Conservation (phyloP, 2,888 invertebrate genomes). For the Stenodema calcarata region DNA sequence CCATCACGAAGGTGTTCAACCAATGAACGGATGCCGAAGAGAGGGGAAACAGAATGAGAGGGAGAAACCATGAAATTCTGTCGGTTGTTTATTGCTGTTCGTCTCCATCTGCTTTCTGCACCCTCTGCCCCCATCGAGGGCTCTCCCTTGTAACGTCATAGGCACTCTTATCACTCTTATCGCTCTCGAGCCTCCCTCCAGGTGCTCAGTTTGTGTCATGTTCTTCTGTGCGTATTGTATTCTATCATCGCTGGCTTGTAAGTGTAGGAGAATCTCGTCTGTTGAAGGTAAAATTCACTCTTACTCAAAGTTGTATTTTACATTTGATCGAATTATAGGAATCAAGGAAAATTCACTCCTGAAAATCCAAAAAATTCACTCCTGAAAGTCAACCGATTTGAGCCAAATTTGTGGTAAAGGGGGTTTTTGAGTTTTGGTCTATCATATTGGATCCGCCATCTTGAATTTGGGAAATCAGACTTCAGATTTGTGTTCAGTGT, state of each 20-base stretch:
- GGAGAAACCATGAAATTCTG: neutral
- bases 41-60: neutral
- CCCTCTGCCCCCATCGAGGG: no score
- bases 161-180: neutral
- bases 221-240: slow-evolving; percentile 24
- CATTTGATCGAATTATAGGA: no score
- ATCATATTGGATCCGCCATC: no score
- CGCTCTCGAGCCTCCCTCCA: neutral
- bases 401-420: neutral
- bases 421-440: neutral
- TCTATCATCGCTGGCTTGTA: neutral
- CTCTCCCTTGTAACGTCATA: neutral
- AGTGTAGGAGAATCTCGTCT: neutral
- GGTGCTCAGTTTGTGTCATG: slow-evolving; percentile 34
- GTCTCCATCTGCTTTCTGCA: neutral
- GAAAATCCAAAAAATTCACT: no score
- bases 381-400: no score
- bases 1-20: neutral
- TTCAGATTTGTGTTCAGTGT: no score
- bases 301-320: no score
- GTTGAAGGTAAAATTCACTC: neutral
- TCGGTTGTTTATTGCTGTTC: neutral
- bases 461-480: no score
- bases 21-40: neutral
- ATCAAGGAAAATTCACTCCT: no score